phyloP scores from a whole-genome alignment of 2,888 invertebrate genomes.

The Eristalis tenax region DNA sequence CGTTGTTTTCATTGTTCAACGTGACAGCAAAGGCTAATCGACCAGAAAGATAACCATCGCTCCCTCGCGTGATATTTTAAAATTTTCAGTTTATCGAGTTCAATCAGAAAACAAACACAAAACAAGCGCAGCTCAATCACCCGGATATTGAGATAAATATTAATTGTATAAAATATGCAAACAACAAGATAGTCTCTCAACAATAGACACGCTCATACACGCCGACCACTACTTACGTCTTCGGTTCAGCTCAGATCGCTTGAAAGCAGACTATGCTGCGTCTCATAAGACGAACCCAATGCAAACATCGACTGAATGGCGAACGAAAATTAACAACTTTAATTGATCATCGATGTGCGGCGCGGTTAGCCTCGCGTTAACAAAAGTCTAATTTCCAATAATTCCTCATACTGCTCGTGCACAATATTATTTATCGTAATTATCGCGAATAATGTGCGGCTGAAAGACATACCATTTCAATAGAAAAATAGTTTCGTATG shows the following conservation, averaged over 20 bases:
- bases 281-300: background rate
- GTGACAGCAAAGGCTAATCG: background rate
- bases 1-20: too few relatives aligned
- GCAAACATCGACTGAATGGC: slow-evolving; percentile 4
- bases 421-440: background rate
- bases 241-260: background rate
- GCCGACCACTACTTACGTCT: background rate
- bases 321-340: slow-evolving; percentile 19
- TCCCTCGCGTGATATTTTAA: background rate
- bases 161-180: background rate
- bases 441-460: background rate
- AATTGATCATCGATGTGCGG: slow-evolving; percentile 9
- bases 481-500: background rate
- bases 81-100: background rate
- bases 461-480: background rate
- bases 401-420: background rate
- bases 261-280: background rate
- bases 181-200: background rate
- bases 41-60: background rate
- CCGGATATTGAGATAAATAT: background rate
- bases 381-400: background rate
- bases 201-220: background rate
- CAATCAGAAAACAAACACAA: background rate
- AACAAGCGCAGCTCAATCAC: background rate
- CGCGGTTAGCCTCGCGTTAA: background rate